phyloP scores from a whole-genome alignment of 1,140 invertebrate species.

The Zaprionus nigranus region DNA sequence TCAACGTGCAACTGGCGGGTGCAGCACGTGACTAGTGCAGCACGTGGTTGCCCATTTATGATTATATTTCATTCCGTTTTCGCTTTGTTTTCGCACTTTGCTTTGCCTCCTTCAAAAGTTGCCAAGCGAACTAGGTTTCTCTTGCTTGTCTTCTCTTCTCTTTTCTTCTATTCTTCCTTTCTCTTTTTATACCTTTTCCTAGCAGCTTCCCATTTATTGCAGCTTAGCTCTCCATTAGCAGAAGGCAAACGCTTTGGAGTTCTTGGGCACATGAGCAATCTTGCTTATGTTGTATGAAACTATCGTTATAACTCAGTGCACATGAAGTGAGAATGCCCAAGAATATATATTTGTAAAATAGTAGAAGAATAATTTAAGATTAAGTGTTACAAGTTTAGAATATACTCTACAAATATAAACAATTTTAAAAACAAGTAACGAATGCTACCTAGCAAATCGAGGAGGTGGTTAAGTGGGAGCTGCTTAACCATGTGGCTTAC shows the following conservation, averaged over 20 bases:
- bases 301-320: background rate
- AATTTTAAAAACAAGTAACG: too few species aligned
- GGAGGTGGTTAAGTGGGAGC: too few species aligned
- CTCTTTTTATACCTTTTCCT: background rate
- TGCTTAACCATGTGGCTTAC: too few species aligned
- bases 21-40: conserved; percentile 40
- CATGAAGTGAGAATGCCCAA: background rate
- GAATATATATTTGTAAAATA: background rate
- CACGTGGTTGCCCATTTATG: conserved; percentile 77
- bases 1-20: conserved; percentile 41
- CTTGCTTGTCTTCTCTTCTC: background rate
- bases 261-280: conserved; percentile 17
- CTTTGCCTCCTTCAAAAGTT: background rate
- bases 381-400: too few species aligned
- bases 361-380: too few species aligned
- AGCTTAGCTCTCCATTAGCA: conserved; percentile 73
- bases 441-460: too few species aligned
- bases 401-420: too few species aligned
- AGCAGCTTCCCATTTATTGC: conserved; percentile 29
- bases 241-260: background rate
- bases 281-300: background rate
- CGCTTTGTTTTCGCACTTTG: conserved; percentile 19
- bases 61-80: conserved; percentile 60
- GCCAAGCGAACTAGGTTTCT: background rate
- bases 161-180: background rate